These are phyloP conservation scores for Distichodus sexfasciatus DNA, from an alignment of 2,797 vertebrate species.

Conservation along the genomic window DNA sequence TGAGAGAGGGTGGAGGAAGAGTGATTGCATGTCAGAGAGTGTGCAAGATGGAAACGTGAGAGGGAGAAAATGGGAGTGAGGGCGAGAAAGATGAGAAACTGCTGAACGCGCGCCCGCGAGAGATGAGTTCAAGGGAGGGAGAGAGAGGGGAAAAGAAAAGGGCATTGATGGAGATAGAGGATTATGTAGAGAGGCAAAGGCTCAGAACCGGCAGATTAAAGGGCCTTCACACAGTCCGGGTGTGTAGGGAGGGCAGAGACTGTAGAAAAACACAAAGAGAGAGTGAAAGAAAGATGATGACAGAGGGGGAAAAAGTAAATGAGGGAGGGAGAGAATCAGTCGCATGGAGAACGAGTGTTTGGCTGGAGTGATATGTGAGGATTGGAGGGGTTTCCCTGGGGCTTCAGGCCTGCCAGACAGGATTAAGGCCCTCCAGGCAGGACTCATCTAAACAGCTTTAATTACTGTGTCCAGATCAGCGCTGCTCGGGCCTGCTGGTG, in stretches of 20 bases:
- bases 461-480: slow-evolving; percentile 1
- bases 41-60: background rate
- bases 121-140: background rate
- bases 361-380: background rate
- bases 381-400: background rate
- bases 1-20: slow-evolving; percentile 9
- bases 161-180: slow-evolving; percentile 28
- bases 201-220: slow-evolving; percentile 24
- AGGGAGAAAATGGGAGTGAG: slow-evolving; percentile 5
- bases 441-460: background rate
- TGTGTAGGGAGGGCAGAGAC: background rate
- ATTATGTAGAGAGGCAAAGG: slow-evolving; percentile 28
- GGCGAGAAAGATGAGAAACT: slow-evolving; percentile 7
- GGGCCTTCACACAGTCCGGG: background rate
- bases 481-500: background rate
- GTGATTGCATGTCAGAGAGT: slow-evolving; percentile 8
- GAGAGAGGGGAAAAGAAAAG: slow-evolving; percentile 12
- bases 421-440: slow-evolving; percentile 4
- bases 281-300: background rate
- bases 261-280: background rate
- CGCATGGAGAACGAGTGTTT: too few species aligned
- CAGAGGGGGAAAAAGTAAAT: background rate
- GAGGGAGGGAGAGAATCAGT: background rate
- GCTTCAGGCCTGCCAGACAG: slow-evolving; percentile 2
- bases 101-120: background rate